These are phyloP conservation scores for Drosophila jambulina DNA, from an alignment of 1,140 invertebrate genomes.

Conservation along the genomic window DNA sequence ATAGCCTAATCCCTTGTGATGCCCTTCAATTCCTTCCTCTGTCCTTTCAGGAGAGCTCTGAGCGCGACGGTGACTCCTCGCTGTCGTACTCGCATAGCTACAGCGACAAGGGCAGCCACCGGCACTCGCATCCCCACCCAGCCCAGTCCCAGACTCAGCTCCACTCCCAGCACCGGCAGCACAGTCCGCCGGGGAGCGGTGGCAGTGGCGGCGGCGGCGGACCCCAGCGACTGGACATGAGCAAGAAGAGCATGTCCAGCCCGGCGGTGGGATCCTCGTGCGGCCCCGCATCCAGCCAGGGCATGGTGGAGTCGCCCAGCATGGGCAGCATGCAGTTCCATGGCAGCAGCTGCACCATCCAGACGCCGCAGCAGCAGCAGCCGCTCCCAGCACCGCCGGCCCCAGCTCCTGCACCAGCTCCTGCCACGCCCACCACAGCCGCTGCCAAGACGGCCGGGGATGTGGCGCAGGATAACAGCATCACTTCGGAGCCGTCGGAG, in stretches of 20 bases:
- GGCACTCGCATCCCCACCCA: slow-evolving; percentile 65
- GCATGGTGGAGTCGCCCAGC: slow-evolving; percentile 81
- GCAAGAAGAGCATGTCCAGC: slow-evolving; percentile 84
- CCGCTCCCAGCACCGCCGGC: slow-evolving; percentile 44
- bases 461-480: slow-evolving; percentile 80
- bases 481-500: slow-evolving; percentile 84
- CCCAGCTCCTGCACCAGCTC: slow-evolving; percentile 30
- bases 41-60: slow-evolving; percentile 68
- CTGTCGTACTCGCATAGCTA: slow-evolving; percentile 79
- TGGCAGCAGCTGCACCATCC: slow-evolving; percentile 78
- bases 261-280: slow-evolving; percentile 66
- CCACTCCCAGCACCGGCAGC: slow-evolving; percentile 47
- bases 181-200: slow-evolving; percentile 70
- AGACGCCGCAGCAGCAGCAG: slow-evolving; percentile 71
- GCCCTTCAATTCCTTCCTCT: background rate
- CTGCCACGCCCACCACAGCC: slow-evolving; percentile 36
- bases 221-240: slow-evolving; percentile 75
- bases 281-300: slow-evolving; percentile 42
- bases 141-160: slow-evolving; percentile 37
- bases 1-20: background rate
- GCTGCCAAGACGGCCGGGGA: slow-evolving; percentile 53
- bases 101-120: slow-evolving; percentile 66
- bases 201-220: slow-evolving; percentile 23
- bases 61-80: slow-evolving; percentile 79
- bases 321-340: slow-evolving; percentile 75